A percentile compares a stretch with the other conserved stretches of the same genome.
These are phyloP conservation scores for Heliconius hortense DNA, from an alignment of 2,888 invertebrate genomes.

Conservation along the genomic window DNA sequence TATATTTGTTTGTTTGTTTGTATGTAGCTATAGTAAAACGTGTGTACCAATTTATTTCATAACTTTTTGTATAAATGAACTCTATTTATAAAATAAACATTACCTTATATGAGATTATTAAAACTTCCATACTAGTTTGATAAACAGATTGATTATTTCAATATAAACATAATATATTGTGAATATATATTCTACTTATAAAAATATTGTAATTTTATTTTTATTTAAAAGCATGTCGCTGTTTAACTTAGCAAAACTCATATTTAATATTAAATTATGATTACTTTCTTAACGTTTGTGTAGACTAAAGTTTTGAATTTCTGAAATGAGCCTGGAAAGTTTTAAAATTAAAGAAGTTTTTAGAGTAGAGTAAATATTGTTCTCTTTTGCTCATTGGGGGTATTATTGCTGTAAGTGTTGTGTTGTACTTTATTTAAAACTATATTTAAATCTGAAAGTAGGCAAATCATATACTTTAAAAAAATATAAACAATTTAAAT, in stretches of 20 bases:
- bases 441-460: neutral
- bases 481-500: too few relatives aligned
- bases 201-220: neutral
- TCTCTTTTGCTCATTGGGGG: conserved; percentile 14
- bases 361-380: conserved; percentile 27
- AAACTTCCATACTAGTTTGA: neutral
- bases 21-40: too few relatives aligned
- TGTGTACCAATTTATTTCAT: neutral
- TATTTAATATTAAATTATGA: conserved; percentile 22
- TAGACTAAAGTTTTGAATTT: conserved; percentile 23
- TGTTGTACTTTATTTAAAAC: neutral
- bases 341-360: conserved; percentile 30
- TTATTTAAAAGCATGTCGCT: conserved; percentile 8
- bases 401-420: conserved; percentile 14
- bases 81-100: neutral
- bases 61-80: neutral
- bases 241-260: conserved; percentile 13
- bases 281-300: conserved; percentile 15
- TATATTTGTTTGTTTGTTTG: neutral
- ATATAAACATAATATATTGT: neutral
- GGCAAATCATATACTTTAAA: neutral
- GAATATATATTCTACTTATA: neutral
- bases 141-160: neutral
- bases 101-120: neutral
- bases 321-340: conserved; percentile 28